A percentile compares a stretch with the other conserved stretches of the same genome.
These are phyloP conservation scores for Pitangus sulphuratus DNA, from an alignment of 2,797 vertebrate species.

Conservation along the genomic window DNA sequence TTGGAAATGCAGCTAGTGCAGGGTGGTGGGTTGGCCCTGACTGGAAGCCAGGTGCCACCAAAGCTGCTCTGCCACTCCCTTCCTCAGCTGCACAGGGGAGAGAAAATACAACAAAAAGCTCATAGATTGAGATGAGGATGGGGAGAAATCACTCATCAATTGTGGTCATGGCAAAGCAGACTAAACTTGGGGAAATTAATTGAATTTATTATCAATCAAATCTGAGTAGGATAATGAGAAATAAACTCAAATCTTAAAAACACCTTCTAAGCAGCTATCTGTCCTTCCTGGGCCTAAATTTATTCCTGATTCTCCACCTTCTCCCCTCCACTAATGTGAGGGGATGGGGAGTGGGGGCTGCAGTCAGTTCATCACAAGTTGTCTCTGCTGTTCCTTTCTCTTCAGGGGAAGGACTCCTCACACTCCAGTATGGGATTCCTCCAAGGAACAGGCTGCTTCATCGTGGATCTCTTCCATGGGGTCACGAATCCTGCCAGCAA, in stretches of 20 bases:
- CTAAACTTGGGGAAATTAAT: background rate
- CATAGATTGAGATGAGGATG: fast-evolving
- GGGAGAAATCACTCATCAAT: background rate
- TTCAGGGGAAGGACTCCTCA: background rate
- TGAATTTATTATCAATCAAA: background rate
- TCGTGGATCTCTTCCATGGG: background rate
- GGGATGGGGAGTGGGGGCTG: background rate
- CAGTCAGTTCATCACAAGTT: background rate
- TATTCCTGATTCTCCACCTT: background rate
- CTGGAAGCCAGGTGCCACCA: background rate
- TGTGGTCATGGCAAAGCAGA: background rate
- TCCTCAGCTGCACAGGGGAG: fast-evolving
- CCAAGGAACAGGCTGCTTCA: background rate
- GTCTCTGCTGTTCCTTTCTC: background rate
- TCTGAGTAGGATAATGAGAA: background rate
- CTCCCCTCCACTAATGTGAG: background rate
- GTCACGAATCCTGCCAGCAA: background rate
- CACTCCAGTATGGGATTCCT: background rate
- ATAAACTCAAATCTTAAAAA: background rate
- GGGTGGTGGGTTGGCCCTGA: background rate
- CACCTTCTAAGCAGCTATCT: background rate
- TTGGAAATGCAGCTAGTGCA: background rate
- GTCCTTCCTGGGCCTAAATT: background rate
- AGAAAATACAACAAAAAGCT: background rate
- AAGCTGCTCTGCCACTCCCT: background rate